Percentiles rank a stretch among this genome's conserved stretches.
Conservation (phyloP, 2,888 invertebrate genomes). For the Apotomis betuletana region DNA sequence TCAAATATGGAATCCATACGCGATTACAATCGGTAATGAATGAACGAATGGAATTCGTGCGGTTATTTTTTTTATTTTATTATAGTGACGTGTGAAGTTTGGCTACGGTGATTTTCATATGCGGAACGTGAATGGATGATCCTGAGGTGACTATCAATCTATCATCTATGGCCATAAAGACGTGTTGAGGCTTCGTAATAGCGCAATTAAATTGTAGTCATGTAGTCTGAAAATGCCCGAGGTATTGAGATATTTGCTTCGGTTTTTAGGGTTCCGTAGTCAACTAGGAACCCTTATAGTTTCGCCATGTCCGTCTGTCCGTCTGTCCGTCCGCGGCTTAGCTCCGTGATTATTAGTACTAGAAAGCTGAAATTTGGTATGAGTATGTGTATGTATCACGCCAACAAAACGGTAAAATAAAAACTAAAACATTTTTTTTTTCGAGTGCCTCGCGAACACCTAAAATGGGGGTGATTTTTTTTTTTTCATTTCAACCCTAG, state of each 20-base stretch:
- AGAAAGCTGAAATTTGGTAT: no score
- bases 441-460: no score
- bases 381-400: no score
- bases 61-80: slow-evolving; percentile 33
- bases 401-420: no score
- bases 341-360: no score
- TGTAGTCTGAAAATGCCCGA: not conserved
- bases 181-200: slow-evolving; percentile 14
- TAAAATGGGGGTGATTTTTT: no score
- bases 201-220: not conserved
- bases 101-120: slow-evolving; percentile 8
- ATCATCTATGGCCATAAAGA: slow-evolving; percentile 12
- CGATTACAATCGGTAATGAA: slow-evolving; percentile 54
- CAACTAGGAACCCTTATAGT: no score
- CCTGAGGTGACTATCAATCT: slow-evolving; percentile 3
- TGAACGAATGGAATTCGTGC: slow-evolving; percentile 39
- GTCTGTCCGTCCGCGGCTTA: no score
- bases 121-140: slow-evolving; percentile 26
- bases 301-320: no score
- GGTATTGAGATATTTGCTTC: not conserved
- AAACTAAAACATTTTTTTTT: no score
- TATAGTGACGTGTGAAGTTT: slow-evolving; percentile 14
- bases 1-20: slow-evolving; percentile 59
- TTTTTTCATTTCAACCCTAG: no score
- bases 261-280: not conserved